phyloP scores from a whole-genome alignment of 2,113 vertebrate species.

The Syrrhaptes paradoxus region DNA sequence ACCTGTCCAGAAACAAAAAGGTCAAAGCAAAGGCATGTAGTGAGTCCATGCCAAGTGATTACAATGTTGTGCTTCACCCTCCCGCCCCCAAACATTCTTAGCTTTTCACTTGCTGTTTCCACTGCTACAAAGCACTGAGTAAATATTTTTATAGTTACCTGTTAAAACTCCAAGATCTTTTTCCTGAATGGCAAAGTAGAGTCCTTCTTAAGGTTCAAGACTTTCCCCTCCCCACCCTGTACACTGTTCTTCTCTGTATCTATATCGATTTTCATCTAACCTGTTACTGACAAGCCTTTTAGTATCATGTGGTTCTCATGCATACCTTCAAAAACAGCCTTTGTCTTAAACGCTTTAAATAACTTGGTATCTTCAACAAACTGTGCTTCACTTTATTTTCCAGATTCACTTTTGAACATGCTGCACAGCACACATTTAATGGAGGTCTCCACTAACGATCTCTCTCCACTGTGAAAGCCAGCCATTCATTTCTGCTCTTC shows the following conservation, averaged over 20 bases:
- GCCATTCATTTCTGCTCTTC: background rate
- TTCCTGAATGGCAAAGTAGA: background rate
- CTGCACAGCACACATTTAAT: background rate
- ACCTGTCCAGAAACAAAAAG: too few species aligned
- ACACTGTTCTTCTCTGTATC: background rate
- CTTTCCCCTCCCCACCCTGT: background rate
- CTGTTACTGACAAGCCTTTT: background rate
- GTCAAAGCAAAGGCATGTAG: background rate
- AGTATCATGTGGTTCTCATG: background rate
- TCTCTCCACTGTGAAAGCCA: background rate
- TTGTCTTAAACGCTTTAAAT: background rate
- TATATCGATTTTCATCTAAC: background rate
- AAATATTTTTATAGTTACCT: background rate
- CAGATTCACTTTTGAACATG: background rate
- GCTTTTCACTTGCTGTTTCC: background rate
- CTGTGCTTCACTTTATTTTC: background rate
- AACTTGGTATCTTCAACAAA: background rate
- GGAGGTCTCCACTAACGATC: background rate
- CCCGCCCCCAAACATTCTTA: too few species aligned
- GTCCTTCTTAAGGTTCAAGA: background rate
- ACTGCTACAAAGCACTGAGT: background rate
- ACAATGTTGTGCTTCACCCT: background rate
- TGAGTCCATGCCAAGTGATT: background rate
- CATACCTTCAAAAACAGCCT: background rate
- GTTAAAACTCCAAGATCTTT: background rate